Percentiles rank a stretch among this genome's conserved stretches.
phyloP scores from a whole-genome alignment of 2,113 vertebrate genomes.

The Ptilonorhynchus violaceus region DNA sequence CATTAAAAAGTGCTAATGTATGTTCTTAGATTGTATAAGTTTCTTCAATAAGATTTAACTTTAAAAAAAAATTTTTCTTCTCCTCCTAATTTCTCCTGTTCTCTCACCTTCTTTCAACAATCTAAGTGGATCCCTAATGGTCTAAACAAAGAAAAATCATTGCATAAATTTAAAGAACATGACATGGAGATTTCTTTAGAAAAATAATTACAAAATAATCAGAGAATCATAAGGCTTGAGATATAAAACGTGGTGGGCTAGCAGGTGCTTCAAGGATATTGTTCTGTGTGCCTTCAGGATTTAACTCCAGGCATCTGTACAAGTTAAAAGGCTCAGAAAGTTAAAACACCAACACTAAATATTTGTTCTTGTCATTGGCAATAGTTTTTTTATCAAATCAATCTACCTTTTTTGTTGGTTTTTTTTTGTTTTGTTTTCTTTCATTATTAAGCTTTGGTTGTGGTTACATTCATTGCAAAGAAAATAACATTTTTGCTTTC shows the following conservation, averaged over 20 bases:
- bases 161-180: not conserved
- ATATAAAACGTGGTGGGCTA: not conserved
- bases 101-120: not conserved
- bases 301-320: not conserved
- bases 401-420: not conserved
- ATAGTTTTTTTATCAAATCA: not conserved
- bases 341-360: not conserved
- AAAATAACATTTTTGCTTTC: not conserved
- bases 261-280: not conserved
- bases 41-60: not conserved
- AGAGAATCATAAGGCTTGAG: not conserved
- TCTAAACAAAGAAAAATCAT: not conserved
- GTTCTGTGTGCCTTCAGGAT: not conserved
- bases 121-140: not conserved
- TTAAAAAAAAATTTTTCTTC: not conserved
- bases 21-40: not conserved
- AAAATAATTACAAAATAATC: not conserved
- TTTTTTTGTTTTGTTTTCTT: not conserved
- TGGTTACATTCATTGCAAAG: not conserved
- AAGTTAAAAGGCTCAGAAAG: not conserved
- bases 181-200: not conserved
- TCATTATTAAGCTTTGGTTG: not conserved
- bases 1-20: not conserved
- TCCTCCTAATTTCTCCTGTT: not conserved
- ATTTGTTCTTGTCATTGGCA: not conserved